Base-by-base conservation (phyloP, 2,888 invertebrate species). In the Drosophila parthenogenetica region DNA sequence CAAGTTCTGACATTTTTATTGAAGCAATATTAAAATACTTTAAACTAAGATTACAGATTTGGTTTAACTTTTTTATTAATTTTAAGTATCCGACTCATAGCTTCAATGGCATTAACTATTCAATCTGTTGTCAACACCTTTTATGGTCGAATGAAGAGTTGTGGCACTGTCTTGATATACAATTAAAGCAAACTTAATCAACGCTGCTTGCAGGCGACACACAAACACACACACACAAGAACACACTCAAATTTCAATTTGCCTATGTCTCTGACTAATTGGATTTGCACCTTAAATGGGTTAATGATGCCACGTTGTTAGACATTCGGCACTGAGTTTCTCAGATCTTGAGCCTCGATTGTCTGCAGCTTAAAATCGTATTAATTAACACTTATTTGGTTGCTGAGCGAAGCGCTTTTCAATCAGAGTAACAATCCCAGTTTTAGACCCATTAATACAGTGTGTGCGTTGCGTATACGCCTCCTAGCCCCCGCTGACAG, bases 361-460 rank as follows among this genome's bases (percentile, higher is more conserved):
- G 77, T 79, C 64, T 79, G 63, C 67, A 66, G 64, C 74, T 81
- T 75, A 79, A 81, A 81, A 79, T 77, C 81, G 77, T 74, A 81
- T 81, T 81, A 81, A 81, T 81, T 81, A 81, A 81, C 81, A 81
- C 81, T 81, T 66, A 74, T 79, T 81, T 73, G 66, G 58, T 59
- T 59, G 73, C 77, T 64, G 67, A 74, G 64, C 58, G 16, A 54
- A 65, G 67, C 55, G 57, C 67, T 68, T 69, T 61, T 53, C 80
- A 79, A 74, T 77, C 71, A 68, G 58, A 51, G 42, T 40, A 49
- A 14, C 58, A 63, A 14, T 35, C 40, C 22, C 50, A 46, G 19
- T 8, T 29, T 29, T 29, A 29, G 29, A 29, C 29, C 29, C 17
- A 40, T 10, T 35, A 35, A 13, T 35, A 35, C 35, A 46, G 46